These are phyloP conservation scores for Lobophora halterata DNA, from an alignment of 2,888 invertebrate species.

Conservation along the genomic window DNA sequence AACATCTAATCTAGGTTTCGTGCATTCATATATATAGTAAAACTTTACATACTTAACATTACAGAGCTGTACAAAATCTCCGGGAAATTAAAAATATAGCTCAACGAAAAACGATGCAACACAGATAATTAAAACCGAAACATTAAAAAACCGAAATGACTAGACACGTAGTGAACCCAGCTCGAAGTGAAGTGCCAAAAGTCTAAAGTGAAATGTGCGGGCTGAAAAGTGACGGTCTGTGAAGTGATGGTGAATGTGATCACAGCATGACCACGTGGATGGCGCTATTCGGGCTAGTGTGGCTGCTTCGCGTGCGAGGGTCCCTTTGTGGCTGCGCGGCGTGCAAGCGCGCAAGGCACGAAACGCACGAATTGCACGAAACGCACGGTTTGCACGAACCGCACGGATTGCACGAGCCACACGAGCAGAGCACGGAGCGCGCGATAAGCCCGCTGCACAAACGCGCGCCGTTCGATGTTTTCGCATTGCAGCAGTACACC, in stretches of 20 bases:
- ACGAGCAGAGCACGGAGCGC: too few species aligned
- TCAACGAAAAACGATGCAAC: too few species aligned
- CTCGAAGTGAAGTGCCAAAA: slow-evolving; percentile 4
- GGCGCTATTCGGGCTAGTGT: slow-evolving; percentile 93
- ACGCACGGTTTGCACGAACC: slow-evolving; percentile 44
- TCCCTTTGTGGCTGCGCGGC: slow-evolving; percentile 89
- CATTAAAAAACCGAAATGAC: slow-evolving; percentile 3
- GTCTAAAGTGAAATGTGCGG: slow-evolving; percentile 22
- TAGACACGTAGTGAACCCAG: too few species aligned
- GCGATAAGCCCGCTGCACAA: slow-evolving; percentile 14
- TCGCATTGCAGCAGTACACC: slow-evolving; percentile 69
- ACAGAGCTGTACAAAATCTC: too few species aligned
- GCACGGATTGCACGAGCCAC: slow-evolving; percentile 25
- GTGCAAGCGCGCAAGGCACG: slow-evolving; percentile 80
- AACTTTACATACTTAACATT: too few species aligned
- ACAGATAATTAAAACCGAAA: not conserved
- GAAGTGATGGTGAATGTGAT: slow-evolving; percentile 60
- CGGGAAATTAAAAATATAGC: too few species aligned
- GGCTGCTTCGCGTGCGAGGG: slow-evolving; percentile 90
- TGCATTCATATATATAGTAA: too few species aligned
- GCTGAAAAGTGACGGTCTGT: slow-evolving; percentile 27
- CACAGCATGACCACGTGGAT: slow-evolving; percentile 83
- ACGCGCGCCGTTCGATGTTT: slow-evolving; percentile 68
- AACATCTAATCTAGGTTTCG: too few species aligned
- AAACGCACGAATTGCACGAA: slow-evolving; percentile 48